Conservation (phyloP, 2,888 invertebrate genomes). For the Pachydiplax longipennis region DNA sequence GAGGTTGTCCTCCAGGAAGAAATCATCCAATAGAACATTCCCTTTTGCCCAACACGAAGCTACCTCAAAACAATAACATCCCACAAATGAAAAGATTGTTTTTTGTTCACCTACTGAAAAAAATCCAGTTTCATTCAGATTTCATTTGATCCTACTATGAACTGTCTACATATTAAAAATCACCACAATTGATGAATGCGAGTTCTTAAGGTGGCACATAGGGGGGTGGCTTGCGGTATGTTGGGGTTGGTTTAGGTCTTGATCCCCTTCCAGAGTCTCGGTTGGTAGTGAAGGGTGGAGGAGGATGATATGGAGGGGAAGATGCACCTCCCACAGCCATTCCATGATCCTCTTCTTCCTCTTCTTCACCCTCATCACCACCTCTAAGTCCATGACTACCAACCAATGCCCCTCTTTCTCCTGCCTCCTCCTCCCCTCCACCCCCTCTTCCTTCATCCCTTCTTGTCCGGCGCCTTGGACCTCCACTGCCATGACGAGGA, state of each 20-base stretch:
- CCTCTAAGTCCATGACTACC: neutral
- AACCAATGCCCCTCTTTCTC: neutral
- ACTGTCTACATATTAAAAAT: neutral
- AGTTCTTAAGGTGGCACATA: slow-evolving; percentile 93
- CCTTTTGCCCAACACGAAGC: neutral
- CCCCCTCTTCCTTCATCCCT: slow-evolving; percentile 58
- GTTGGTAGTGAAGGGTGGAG: slow-evolving; percentile 81
- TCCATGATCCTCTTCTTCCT: slow-evolving; percentile 55
- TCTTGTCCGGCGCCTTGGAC: slow-evolving; percentile 27
- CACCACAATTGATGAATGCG: neutral
- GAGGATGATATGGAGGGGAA: slow-evolving; percentile 88
- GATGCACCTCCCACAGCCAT: slow-evolving; percentile 54
- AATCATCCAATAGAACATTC: neutral
- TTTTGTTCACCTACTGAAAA: neutral
- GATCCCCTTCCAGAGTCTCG: slow-evolving; percentile 77
- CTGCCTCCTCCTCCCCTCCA: neutral
- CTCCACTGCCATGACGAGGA: neutral
- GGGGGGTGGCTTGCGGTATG: slow-evolving; percentile 94
- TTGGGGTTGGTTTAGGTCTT: slow-evolving; percentile 84
- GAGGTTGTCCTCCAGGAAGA: neutral
- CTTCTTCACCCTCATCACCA: slow-evolving; percentile 56
- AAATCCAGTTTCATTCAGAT: neutral
- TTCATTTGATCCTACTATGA: neutral
- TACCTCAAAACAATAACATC: neutral
- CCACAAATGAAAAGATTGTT: neutral